Percentiles rank a stretch among this genome's conserved stretches.
These are phyloP conservation scores for Crocuta crocuta DNA, from an alignment of 2,113 vertebrate genomes.

Conservation along the genomic window DNA sequence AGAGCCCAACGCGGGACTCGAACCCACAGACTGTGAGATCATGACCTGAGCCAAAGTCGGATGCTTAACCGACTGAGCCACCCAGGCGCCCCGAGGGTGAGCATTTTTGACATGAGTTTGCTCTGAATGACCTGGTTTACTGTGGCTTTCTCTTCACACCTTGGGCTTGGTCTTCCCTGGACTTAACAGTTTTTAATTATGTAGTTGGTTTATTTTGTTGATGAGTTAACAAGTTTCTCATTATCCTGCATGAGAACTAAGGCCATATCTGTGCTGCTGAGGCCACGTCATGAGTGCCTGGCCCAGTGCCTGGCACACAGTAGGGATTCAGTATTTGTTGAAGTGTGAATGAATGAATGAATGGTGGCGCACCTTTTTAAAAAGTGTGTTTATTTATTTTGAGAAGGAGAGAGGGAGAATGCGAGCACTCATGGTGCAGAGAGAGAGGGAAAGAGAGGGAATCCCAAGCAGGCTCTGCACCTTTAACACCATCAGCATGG, in stretches of 20 bases:
- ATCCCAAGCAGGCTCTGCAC: too few species aligned
- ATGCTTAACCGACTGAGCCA: too few species aligned
- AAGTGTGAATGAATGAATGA: not conserved
- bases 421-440: too few species aligned
- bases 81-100: not conserved
- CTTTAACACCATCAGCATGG: too few species aligned
- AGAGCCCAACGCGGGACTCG: too few species aligned
- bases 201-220: not conserved
- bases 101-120: not conserved
- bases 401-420: too few species aligned
- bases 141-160: not conserved
- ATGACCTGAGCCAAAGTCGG: too few species aligned
- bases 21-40: too few species aligned
- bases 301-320: too few species aligned
- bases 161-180: not conserved
- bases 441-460: too few species aligned
- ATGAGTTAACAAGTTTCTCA: not conserved
- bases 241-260: not conserved
- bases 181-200: not conserved
- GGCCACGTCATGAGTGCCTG: not conserved
- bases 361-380: not conserved
- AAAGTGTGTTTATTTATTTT: too few species aligned
- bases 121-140: not conserved
- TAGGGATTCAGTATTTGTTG: not conserved
- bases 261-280: not conserved